Evolutionary conservation across 1,140 invertebrate species (phyloP).

Genomic region (Metaphire vulgaris): DNA sequence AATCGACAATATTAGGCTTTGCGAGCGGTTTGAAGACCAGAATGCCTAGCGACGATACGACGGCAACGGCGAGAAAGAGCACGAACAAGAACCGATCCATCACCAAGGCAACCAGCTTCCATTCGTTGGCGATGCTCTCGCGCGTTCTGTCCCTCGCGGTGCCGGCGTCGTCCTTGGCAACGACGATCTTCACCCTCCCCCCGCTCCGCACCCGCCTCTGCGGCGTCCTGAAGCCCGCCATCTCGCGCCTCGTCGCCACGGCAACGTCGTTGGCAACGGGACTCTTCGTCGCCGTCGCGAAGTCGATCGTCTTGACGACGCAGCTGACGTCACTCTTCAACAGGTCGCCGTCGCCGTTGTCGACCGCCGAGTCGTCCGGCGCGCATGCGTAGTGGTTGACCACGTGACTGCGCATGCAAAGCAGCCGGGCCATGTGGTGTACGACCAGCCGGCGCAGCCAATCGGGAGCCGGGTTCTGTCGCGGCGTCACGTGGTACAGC

Average conservation of each 20-base stretch:
- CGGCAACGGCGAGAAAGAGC: constrained; percentile 43
- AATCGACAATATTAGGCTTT: background rate
- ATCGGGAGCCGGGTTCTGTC: constrained; percentile 42
- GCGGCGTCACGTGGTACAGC: constrained; percentile 51
- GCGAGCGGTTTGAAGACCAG: background rate
- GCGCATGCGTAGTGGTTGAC: constrained; percentile 22
- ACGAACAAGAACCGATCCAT: constrained; percentile 50
- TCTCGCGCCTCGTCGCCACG: background rate
- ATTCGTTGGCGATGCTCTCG: constrained; percentile 42
- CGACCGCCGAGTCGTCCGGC: background rate
- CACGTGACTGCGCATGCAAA: constrained; percentile 31
- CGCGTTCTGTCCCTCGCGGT: constrained; percentile 40
- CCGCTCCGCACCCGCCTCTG: background rate
- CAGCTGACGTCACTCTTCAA: background rate
- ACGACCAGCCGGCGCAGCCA: constrained; percentile 39
- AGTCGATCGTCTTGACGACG: background rate
- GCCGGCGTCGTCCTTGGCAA: constrained; percentile 33
- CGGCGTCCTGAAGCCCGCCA: background rate
- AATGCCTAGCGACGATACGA: constrained; percentile 35
- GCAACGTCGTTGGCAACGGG: background rate
- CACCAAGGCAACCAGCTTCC: constrained; percentile 47
- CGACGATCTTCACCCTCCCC: background rate
- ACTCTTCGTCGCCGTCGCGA: background rate
- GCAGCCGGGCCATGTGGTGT: constrained; percentile 32
- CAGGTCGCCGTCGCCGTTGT: too few species aligned